A percentile compares a stretch with the other conserved stretches of the same genome.
phyloP scores from a whole-genome alignment of 2,113 vertebrate genomes.

The Limnothrissa miodon region DNA sequence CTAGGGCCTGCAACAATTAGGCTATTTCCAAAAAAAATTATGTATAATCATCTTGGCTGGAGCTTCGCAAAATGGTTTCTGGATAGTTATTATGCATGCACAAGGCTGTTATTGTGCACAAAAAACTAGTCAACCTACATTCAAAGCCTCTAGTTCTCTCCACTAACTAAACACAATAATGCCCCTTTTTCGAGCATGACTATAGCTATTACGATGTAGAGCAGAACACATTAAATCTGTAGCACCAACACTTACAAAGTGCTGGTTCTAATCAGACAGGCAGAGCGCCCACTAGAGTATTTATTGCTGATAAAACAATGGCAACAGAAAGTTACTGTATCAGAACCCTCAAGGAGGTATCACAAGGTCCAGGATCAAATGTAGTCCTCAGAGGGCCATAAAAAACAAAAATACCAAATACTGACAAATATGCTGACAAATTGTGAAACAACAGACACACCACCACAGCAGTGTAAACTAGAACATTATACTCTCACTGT shows the following conservation, averaged over 20 bases:
- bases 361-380: not conserved
- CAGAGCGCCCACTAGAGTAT: not conserved
- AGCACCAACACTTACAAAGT: not conserved
- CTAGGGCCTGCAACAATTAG: conserved; percentile 56
- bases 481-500: conserved; percentile 46
- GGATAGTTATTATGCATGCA: conserved; percentile 64
- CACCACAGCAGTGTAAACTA: conserved; percentile 49
- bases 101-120: conserved; percentile 58
- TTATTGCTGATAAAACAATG: not conserved
- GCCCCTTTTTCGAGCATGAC: not conserved
- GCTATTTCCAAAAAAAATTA: conserved; percentile 58
- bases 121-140: conserved; percentile 38
- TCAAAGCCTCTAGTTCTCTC: not conserved
- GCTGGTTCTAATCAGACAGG: not conserved
- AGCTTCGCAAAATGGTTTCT: conserved; percentile 52
- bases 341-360: not conserved
- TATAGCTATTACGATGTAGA: not conserved
- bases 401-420: not conserved
- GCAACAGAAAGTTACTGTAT: not conserved
- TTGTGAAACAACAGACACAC: conserved; percentile 38
- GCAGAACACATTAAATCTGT: not conserved
- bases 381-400: not conserved
- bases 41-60: conserved; percentile 70
- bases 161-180: not conserved
- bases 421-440: not conserved